A percentile compares a stretch with the other conserved stretches of the same genome.
Evolutionary conservation across 1,140 invertebrate genomes (phyloP).

Genomic region (Tenebrio molitor): DNA sequence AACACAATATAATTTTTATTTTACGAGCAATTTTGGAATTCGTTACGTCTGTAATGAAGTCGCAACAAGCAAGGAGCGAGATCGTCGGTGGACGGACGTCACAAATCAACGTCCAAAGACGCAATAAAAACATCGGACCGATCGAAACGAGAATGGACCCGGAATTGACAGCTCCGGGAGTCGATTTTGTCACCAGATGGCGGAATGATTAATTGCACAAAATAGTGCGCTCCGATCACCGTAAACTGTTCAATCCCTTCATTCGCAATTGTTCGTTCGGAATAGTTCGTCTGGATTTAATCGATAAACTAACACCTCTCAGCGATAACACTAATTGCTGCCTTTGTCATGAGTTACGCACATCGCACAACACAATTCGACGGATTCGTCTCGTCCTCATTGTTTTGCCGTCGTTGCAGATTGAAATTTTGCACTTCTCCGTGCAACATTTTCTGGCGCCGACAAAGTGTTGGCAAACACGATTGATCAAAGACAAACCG

Average conservation of each 20-base stretch:
- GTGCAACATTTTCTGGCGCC: neutral
- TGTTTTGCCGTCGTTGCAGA: neutral
- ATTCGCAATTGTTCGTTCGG: constrained; percentile 11
- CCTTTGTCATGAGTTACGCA: constrained; percentile 29
- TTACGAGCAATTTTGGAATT: constrained; percentile 31
- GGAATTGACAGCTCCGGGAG: neutral
- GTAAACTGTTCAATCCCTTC: too few relatives aligned
- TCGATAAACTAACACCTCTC: constrained; percentile 31
- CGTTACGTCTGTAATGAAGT: constrained; percentile 37
- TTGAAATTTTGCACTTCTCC: neutral
- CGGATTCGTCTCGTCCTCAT: constrained; percentile 3
- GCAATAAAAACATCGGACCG: constrained; percentile 11
- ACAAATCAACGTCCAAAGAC: neutral
- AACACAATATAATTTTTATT: constrained; percentile 33
- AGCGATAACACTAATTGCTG: constrained; percentile 16
- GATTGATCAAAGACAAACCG: too few relatives aligned
- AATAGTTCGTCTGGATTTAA: constrained; percentile 11
- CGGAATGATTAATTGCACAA: constrained; percentile 23
- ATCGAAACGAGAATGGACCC: too few relatives aligned
- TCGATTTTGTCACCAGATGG: neutral
- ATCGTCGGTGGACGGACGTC: constrained; percentile 28
- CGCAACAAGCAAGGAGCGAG: constrained; percentile 22
- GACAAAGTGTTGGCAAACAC: too few relatives aligned
- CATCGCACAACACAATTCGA: constrained; percentile 3
- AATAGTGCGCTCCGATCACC: neutral